These are phyloP conservation scores for Holacanthus passer DNA, from an alignment of 2,113 vertebrate species.

Conservation along the genomic window DNA sequence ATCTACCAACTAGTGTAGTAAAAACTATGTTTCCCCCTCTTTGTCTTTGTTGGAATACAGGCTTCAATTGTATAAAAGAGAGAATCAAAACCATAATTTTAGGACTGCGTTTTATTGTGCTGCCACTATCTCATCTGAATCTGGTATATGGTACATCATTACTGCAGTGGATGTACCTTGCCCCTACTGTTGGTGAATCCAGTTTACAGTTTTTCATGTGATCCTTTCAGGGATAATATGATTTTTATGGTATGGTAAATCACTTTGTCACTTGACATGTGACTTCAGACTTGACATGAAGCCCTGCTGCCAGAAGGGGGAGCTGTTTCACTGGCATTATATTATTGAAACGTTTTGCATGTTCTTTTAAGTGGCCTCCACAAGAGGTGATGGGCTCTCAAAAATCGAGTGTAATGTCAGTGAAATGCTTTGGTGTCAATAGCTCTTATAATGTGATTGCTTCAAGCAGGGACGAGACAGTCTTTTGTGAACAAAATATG, in stretches of 20 bases:
- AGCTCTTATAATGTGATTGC: no score
- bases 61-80: no score
- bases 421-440: not conserved
- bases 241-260: not conserved
- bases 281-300: no score
- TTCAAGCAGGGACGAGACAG: no score
- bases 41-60: no score
- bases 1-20: no score
- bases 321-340: conserved; percentile 2
- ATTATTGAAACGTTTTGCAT: not conserved
- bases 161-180: not conserved
- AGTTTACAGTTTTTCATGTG: not conserved
- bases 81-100: no score
- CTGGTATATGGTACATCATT: no score
- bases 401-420: not conserved
- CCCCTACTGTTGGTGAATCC: not conserved
- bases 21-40: no score
- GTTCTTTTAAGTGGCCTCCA: not conserved
- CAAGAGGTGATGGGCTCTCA: not conserved
- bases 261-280: not conserved
- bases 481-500: no score
- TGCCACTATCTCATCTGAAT: no score
- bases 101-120: no score
- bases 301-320: conserved; percentile 35
- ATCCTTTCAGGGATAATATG: not conserved